Evolutionary conservation across 2,113 vertebrate species (phyloP), one percentile per base, ranked within the genome.

Genomic region (Odontesthes bonariensis): DNA sequence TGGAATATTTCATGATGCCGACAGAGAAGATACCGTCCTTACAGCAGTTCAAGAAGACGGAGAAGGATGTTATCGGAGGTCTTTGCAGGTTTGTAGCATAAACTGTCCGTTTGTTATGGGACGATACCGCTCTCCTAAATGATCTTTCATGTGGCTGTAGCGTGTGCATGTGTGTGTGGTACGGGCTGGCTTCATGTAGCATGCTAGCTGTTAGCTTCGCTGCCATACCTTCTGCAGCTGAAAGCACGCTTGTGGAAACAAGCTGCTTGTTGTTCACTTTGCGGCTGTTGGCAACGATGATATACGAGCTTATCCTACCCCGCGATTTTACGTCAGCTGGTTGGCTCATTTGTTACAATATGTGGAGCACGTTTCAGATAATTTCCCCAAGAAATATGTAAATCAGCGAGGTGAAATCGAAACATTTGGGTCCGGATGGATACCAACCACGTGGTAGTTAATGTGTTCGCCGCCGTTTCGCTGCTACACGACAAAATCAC

Each of bases 1-100:
- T 97, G 96, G 96, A 96, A 93, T 97, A 96, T 93, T 96, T 96
- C 94, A 95, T 96, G 95, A 95, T 96, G 93, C 96, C 95, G 89
- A 93, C 95, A 86, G 95, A 96, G 91, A 97, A 97, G 94, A 94
- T 96, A 76, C 88, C 93, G 75, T 94, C 93, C 73, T 85, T 96
- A 90, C 95, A 96, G 91, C 96, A 96, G 89, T 96, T 96, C 93
- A 96, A 96, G 93, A 96, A 96, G 93, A 95, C 95, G 80, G 96
- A 97, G 90, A 96, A 97, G 92, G 96, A 96, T 90, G 95, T 97
- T 59, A 97, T 96, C 74, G 96, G 96, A 52, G 96, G 96, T 69
- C 95, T 96, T 60, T 96, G 96, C 93, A 97, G 96, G 96, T 96
- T 92, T 83, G 95, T 94, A 19, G 1, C 46, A 22, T 11, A 19